Evolutionary conservation across 1,140 invertebrate genomes (phyloP).

Genomic region (Solenopsis invicta): DNA sequence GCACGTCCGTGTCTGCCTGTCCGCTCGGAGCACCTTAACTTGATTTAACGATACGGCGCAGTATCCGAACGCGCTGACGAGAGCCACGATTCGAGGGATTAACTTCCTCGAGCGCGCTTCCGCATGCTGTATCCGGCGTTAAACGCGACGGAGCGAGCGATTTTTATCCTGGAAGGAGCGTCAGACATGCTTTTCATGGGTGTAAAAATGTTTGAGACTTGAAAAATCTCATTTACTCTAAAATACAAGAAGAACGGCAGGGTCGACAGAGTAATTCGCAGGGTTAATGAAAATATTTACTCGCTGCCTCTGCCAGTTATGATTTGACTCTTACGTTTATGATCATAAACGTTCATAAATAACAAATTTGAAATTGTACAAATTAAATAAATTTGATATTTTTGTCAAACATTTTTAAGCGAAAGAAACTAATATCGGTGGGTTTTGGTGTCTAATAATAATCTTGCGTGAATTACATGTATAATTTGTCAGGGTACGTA

Average conservation of each 20-base stretch:
- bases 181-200: neutral
- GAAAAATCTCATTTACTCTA: neutral
- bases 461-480: no score
- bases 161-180: conserved; percentile 18
- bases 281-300: conserved; percentile 1
- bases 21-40: conserved; percentile 49
- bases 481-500: no score
- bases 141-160: conserved; percentile 2
- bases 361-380: no score
- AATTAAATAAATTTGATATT: no score
- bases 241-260: neutral
- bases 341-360: no score
- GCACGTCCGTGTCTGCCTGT: conserved; percentile 11
- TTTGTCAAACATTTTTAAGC: no score
- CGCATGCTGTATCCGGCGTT: conserved; percentile 10
- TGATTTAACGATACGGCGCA: conserved; percentile 58
- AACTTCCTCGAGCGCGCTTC: conserved; percentile 47
- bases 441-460: no score
- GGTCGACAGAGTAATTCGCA: neutral
- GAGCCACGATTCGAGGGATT: conserved; percentile 39
- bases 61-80: conserved; percentile 64
- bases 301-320: neutral
- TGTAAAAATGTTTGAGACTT: neutral
- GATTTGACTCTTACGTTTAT: neutral
- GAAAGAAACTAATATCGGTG: no score